Percentiles rank a stretch among this genome's conserved stretches.
These are phyloP conservation scores for Drosophila pallidifrons DNA, from an alignment of 1,140 invertebrate genomes.

Conservation along the genomic window DNA sequence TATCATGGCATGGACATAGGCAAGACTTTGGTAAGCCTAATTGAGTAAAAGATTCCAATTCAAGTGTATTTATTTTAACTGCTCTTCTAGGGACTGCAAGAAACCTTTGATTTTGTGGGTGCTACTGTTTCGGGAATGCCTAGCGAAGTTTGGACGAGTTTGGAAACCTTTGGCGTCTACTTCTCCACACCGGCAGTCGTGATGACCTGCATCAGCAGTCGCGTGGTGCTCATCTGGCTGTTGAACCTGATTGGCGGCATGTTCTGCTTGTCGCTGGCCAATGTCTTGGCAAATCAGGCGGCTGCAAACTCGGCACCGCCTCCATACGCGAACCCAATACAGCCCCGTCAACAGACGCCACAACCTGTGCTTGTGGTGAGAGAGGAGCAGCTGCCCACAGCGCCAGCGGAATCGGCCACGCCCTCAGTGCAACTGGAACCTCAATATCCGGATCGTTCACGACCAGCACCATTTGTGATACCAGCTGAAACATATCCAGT, in stretches of 20 bases:
- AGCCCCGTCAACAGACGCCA: constrained; percentile 46
- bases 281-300: constrained; percentile 58
- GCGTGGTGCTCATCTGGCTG: constrained; percentile 72
- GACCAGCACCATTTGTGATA: constrained; percentile 61
- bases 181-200: constrained; percentile 74
- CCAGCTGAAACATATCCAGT: constrained; percentile 56
- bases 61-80: not conserved
- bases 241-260: constrained; percentile 71
- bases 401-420: constrained; percentile 23
- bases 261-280: constrained; percentile 73
- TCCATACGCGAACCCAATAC: constrained; percentile 20
- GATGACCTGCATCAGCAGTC: constrained; percentile 61
- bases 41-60: not conserved
- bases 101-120: constrained; percentile 55
- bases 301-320: not conserved
- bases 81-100: constrained; percentile 31
- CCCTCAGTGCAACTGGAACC: constrained; percentile 24
- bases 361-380: constrained; percentile 24
- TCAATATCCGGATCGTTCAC: constrained; percentile 61
- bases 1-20: constrained; percentile 66
- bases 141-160: accelerated
- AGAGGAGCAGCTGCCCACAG: constrained; percentile 29
- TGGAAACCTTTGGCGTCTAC: constrained; percentile 61
- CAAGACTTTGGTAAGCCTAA: constrained; percentile 55
- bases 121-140: not conserved